These are phyloP conservation scores for Astatotilapia flaviijosephi DNA, from an alignment of 2,113 vertebrate genomes.

Conservation along the genomic window DNA sequence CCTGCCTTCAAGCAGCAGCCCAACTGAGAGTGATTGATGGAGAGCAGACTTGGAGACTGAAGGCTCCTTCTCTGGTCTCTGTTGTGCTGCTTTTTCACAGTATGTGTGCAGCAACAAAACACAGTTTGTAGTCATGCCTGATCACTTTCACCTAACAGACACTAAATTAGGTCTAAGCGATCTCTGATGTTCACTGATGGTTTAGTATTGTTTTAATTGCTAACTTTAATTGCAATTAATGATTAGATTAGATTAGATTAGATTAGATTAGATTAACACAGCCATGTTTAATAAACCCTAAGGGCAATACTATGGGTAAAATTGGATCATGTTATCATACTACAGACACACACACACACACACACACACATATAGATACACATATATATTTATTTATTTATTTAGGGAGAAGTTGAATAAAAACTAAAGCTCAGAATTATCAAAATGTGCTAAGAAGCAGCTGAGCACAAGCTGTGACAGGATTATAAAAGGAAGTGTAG, in stretches of 20 bases:
- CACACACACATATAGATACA: neutral
- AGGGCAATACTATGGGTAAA: neutral
- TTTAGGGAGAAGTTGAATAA: neutral
- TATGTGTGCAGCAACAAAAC: neutral
- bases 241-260: neutral
- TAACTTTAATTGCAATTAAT: neutral
- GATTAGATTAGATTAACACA: neutral
- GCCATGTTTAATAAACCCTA: neutral
- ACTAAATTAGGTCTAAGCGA: neutral
- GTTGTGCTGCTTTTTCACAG: slow-evolving; percentile 42
- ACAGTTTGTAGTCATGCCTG: neutral
- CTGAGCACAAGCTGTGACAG: neutral
- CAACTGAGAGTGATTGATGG: slow-evolving; percentile 25
- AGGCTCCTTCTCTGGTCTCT: slow-evolving; percentile 10
- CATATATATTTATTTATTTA: neutral
- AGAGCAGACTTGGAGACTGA: neutral
- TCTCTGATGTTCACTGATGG: neutral
- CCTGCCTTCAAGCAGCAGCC: neutral
- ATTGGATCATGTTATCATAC: neutral
- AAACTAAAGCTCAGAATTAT: neutral
- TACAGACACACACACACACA: neutral
- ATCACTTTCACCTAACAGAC: neutral
- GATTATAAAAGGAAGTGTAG: neutral
- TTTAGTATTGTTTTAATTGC: neutral
- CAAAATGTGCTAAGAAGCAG: neutral